Conservation (phyloP, 1,140 invertebrate genomes). For the Bombus waltoni region DNA sequence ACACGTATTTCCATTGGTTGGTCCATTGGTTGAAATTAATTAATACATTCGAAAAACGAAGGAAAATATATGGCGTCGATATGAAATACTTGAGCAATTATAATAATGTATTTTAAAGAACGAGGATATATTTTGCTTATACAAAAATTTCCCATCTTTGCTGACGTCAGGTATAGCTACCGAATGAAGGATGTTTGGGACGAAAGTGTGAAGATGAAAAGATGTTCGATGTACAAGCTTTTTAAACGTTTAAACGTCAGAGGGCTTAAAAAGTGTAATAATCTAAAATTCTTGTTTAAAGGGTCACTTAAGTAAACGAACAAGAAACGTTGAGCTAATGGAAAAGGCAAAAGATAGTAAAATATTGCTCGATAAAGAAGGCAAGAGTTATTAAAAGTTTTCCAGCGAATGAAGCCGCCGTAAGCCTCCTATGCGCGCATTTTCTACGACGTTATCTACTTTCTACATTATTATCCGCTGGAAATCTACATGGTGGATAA, state of each 20-base stretch:
- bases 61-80: too few relatives aligned
- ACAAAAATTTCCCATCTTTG: too few relatives aligned
- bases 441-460: slow-evolving; percentile 17
- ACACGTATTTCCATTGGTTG: too few relatives aligned
- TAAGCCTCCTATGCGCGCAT: neutral
- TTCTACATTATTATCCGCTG: slow-evolving; percentile 7
- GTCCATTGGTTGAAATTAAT: too few relatives aligned
- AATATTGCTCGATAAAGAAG: neutral
- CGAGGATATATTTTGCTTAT: too few relatives aligned
- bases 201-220: neutral
- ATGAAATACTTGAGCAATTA: too few relatives aligned
- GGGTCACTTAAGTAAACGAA: too few relatives aligned
- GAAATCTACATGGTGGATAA: slow-evolving; percentile 17
- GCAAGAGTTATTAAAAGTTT: slow-evolving; percentile 18
- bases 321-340: neutral
- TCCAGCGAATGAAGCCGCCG: neutral
- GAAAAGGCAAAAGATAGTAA: neutral
- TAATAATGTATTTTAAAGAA: too few relatives aligned
- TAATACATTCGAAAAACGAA: too few relatives aligned
- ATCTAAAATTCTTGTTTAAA: neutral
- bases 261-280: neutral
- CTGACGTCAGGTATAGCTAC: too few relatives aligned
- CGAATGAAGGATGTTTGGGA: too few relatives aligned
- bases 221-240: neutral
- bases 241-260: neutral